Evolutionary conservation across 2,888 invertebrate genomes (phyloP).

Genomic region (Trachelus troglodyta): DNA sequence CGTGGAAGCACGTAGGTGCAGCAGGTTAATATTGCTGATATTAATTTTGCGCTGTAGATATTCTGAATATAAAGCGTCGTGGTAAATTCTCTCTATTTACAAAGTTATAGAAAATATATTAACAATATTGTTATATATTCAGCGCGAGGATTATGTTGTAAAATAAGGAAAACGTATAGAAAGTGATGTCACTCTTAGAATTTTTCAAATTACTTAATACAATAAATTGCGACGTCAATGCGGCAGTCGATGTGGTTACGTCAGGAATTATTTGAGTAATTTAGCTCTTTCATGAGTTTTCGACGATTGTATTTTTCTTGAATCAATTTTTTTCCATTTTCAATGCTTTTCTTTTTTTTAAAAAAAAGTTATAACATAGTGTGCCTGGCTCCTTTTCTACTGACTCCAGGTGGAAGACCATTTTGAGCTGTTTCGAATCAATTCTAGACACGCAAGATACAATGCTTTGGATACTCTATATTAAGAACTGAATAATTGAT

Average conservation of each 20-base stretch:
- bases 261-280: background rate
- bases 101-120: background rate
- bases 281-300: no score
- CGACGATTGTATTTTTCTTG: no score
- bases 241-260: background rate
- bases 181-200: background rate
- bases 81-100: background rate
- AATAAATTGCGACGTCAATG: background rate
- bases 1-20: background rate
- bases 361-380: background rate
- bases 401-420: slow-evolving; percentile 30
- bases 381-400: background rate
- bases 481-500: background rate
- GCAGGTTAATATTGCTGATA: background rate
- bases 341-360: background rate
- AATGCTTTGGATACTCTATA: background rate
- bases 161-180: background rate
- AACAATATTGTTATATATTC: background rate
- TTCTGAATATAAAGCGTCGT: background rate
- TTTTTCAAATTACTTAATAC: background rate
- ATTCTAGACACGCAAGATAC: background rate
- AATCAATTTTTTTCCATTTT: background rate
- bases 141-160: background rate
- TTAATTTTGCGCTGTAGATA: background rate
- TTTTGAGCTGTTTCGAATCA: slow-evolving; percentile 22